These are phyloP conservation scores for Tachypleus tridentatus DNA, from an alignment of 1,140 invertebrate genomes.

Conservation along the genomic window DNA sequence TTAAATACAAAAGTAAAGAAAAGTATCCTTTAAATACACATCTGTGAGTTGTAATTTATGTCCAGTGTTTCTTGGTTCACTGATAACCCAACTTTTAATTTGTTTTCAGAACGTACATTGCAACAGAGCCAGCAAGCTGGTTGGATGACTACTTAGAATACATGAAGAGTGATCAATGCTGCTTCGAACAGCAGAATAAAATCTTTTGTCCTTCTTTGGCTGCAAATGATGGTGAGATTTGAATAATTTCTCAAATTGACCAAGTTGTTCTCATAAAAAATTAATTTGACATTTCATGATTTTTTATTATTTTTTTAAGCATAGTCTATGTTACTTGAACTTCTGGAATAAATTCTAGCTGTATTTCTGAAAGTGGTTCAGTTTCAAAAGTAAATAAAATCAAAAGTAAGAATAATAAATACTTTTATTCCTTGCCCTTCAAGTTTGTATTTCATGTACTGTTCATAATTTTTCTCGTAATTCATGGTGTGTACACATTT, in stretches of 20 bases:
- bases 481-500: too few species aligned
- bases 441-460: too few species aligned
- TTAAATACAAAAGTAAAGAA: background rate
- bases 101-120: conserved; percentile 56
- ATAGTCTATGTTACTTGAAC: too few species aligned
- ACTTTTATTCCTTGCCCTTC: too few species aligned
- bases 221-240: conserved; percentile 1
- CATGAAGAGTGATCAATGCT: conserved; percentile 19
- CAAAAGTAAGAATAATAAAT: too few species aligned
- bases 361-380: too few species aligned
- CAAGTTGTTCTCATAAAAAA: too few species aligned
- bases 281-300: too few species aligned
- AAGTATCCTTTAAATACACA: background rate
- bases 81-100: conserved; percentile 12
- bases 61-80: background rate
- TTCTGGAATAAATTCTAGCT: too few species aligned
- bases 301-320: too few species aligned
- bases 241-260: conserved; percentile 1
- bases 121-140: conserved; percentile 67
- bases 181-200: conserved; percentile 14
- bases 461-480: too few species aligned
- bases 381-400: too few species aligned
- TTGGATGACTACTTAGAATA: conserved; percentile 84
- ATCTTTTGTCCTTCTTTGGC: conserved; percentile 18
- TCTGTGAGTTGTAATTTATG: background rate